Evolutionary conservation across 2,113 vertebrate genomes (phyloP), one percentile per base, ranked within the genome.

Genomic region (Ceyx margarethae): DNA sequence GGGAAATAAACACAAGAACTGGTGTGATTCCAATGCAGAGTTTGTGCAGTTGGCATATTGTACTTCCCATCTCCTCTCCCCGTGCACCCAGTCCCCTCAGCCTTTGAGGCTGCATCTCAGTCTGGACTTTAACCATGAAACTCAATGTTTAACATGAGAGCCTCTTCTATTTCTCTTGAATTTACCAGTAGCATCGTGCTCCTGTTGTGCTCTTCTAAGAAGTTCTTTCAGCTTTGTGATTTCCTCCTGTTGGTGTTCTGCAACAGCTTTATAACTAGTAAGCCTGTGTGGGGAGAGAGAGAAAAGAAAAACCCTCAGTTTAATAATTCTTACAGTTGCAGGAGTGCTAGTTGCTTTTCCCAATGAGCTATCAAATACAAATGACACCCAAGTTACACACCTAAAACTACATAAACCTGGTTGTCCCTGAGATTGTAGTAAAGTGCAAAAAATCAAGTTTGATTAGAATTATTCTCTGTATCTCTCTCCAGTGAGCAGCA

Each of bases 181-280:
- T 97, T 98, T 96, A 99, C 99, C 96, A 29, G 98, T 98, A 42
- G 91, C 88, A 25, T 99, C 98, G 5, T 97, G 97, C 3, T 98
- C 95, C 86, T 98, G 98, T 43, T 98, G 98, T 10, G 64, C 87
- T 93, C 97, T 97, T 89, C 98, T 98, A 37, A 99, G 91, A 13
- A 97, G 94, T 96, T 99, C 98, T 91, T 97, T 99, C 50, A 98
- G 90, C 69, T 97, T 97, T 86, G 97, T 97, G 81, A 99, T 71
- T 2, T 97, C 93, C 9, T 98, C 96, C 29, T 98, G 98, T 79
- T 97, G 97, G 62, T 98, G 94, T 18, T 97, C 97, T 75, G 98
- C 48, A 75, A 98, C 45, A 6, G 96, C 94, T 74, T 94, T 98
- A 92, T 98, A 94, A 87, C 96, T 97, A 87, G 86, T 80, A 85